Evolutionary conservation across 2,797 vertebrate genomes (phyloP).

Genomic region (Epinephelus malabaricus): DNA sequence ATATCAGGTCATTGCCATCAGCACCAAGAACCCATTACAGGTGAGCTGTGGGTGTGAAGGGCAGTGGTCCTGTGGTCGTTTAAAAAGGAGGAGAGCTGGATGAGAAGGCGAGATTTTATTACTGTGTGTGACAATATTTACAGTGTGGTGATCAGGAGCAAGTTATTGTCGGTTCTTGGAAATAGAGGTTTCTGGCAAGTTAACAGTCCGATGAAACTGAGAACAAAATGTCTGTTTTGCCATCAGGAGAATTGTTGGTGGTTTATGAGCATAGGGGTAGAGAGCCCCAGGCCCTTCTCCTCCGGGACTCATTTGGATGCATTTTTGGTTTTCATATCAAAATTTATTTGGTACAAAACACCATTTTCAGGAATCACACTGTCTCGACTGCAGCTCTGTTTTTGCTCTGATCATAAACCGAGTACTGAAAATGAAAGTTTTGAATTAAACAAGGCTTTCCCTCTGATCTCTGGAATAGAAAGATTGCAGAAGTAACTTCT

Average conservation of each 20-base stretch:
- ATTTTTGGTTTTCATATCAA: conserved; percentile 35
- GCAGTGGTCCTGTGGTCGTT: not conserved
- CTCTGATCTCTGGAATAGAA: conserved; percentile 54
- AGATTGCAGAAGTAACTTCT: conserved; percentile 36
- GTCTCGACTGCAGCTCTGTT: conserved; percentile 16
- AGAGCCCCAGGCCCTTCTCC: conserved; percentile 1
- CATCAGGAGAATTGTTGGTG: not conserved
- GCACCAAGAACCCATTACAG: conserved; percentile 99
- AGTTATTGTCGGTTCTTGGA: not conserved
- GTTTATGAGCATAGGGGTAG: not conserved
- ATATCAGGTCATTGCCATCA: conserved; percentile 99
- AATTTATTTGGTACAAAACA: conserved; percentile 10
- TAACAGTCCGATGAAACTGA: not conserved
- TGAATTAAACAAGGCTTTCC: conserved; percentile 40
- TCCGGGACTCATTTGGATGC: conserved; percentile 17
- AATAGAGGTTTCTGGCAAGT: not conserved
- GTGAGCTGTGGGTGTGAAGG: conserved; percentile 78
- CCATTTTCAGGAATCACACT: conserved; percentile 17
- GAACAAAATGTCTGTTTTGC: not conserved
- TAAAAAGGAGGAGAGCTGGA: not conserved
- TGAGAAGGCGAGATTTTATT: not conserved
- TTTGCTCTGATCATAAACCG: conserved; percentile 38
- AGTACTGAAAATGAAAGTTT: conserved; percentile 22
- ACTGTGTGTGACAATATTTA: conserved; percentile 8
- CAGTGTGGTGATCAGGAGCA: not conserved